These are phyloP conservation scores for Euphonia xanthogaster DNA, from an alignment of 2,797 vertebrate species.

Conservation along the genomic window DNA sequence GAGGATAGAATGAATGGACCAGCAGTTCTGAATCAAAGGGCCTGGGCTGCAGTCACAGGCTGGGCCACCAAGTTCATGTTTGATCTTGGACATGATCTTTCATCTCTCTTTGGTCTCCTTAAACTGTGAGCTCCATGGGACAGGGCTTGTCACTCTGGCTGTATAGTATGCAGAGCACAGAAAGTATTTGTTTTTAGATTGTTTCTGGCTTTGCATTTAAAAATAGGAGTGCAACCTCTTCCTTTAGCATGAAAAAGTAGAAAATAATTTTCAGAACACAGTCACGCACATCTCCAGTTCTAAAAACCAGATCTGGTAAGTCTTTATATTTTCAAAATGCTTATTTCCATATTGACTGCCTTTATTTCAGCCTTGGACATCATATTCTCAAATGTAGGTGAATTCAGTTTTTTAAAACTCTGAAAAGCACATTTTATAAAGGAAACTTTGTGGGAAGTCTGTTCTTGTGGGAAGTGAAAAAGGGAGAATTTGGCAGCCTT, in stretches of 20 bases:
- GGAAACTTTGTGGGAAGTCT: conserved; percentile 8
- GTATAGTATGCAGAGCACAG: not conserved
- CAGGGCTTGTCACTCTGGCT: not conserved
- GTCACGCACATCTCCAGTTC: not conserved
- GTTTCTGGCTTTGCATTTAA: not conserved
- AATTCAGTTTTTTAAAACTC: not conserved
- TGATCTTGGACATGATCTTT: not conserved
- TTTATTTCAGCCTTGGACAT: not conserved
- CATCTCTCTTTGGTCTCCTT: not conserved
- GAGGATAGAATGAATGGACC: not conserved
- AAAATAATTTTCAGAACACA: not conserved
- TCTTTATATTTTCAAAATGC: not conserved
- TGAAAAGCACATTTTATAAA: not conserved
- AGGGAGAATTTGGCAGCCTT: not conserved
- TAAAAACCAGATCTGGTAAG: not conserved
- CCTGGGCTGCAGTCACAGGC: not conserved
- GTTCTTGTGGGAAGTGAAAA: not conserved
- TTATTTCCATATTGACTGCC: not conserved
- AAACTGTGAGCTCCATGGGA: not conserved
- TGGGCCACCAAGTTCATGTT: not conserved
- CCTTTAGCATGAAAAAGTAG: not conserved
- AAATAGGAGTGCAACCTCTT: not conserved
- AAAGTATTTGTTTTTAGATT: not conserved
- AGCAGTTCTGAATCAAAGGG: not conserved
- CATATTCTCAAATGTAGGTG: not conserved